A percentile compares a stretch with the other conserved stretches of the same genome.
These are phyloP conservation scores for Dryoscopus gambensis DNA, from an alignment of 2,113 vertebrate species.

Conservation along the genomic window DNA sequence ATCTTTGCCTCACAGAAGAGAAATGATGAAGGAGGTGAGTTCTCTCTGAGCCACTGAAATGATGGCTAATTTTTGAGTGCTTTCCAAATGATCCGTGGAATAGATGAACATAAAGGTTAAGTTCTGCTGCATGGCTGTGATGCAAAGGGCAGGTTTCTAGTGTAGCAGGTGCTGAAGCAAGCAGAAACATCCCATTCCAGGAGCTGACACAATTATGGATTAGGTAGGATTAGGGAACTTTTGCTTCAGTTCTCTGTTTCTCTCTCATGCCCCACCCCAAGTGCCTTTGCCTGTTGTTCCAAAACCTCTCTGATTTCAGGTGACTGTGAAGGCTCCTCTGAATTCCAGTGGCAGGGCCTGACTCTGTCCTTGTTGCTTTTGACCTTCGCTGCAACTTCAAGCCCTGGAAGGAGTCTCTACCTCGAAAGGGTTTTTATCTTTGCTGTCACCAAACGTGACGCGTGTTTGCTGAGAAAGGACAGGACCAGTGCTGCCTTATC, in stretches of 20 bases:
- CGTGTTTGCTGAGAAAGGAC: not conserved
- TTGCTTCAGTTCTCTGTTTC: not conserved
- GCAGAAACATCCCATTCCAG: conserved; percentile 4
- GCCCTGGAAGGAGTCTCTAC: not conserved
- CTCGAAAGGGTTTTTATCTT: not conserved
- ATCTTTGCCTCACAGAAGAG: not conserved
- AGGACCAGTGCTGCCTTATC: not conserved
- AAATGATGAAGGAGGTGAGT: not conserved
- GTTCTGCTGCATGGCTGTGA: not conserved
- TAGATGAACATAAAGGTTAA: conserved; percentile 48
- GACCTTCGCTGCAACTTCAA: not conserved
- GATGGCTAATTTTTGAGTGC: not conserved
- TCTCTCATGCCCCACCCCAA: not conserved
- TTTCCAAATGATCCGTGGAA: conserved; percentile 39
- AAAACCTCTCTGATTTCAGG: not conserved
- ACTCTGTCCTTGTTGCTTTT: not conserved
- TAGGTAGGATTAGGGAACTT: not conserved
- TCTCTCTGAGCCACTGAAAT: not conserved
- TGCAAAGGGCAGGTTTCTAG: conserved; percentile 54
- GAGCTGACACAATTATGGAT: conserved; percentile 49
- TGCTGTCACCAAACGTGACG: not conserved
- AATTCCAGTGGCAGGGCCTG: not conserved
- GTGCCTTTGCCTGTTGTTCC: not conserved
- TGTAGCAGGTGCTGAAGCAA: conserved; percentile 20
- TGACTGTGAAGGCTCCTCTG: not conserved